These are phyloP conservation scores for Hybognathus amarus DNA, from an alignment of 2,797 vertebrate genomes.

Conservation along the genomic window DNA sequence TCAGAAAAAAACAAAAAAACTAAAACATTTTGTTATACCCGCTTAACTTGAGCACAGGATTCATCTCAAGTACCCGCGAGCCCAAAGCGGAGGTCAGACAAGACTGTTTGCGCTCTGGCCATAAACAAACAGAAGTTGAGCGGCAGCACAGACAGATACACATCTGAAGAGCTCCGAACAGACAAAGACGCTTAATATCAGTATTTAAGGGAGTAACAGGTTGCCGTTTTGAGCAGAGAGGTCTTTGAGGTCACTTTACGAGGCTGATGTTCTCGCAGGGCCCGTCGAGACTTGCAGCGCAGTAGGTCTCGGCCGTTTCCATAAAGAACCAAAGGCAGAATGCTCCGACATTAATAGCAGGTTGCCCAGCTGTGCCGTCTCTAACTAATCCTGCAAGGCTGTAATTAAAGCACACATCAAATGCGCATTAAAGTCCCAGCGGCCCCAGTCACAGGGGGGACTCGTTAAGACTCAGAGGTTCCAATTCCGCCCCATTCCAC, in stretches of 20 bases:
- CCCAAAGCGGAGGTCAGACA: slow-evolving; percentile 17
- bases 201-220: slow-evolving; percentile 34
- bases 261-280: slow-evolving; percentile 10
- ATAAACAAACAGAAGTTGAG: slow-evolving; percentile 27
- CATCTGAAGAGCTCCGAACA: slow-evolving; percentile 25
- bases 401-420: slow-evolving; percentile 67
- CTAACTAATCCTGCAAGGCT: slow-evolving; percentile 54
- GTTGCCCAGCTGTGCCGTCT: slow-evolving; percentile 55
- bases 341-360: slow-evolving; percentile 56
- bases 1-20: not conserved
- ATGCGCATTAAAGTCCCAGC: slow-evolving; percentile 59
- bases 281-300: slow-evolving; percentile 52
- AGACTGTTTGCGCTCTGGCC: slow-evolving; percentile 9
- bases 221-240: slow-evolving; percentile 31
- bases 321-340: slow-evolving; percentile 54
- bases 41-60: not conserved
- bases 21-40: not conserved
- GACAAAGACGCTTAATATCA: slow-evolving; percentile 33
- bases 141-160: slow-evolving; percentile 11
- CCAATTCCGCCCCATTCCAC: slow-evolving; percentile 52
- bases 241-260: slow-evolving; percentile 50
- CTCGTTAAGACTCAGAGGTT: slow-evolving; percentile 35
- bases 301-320: slow-evolving; percentile 50
- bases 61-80: slow-evolving; percentile 14
- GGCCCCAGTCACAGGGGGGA: slow-evolving; percentile 48